A percentile compares a stretch with the other conserved stretches of the same genome.
Evolutionary conservation across 1,140 invertebrate species (phyloP).

Genomic region (Papilio polyxenes): DNA sequence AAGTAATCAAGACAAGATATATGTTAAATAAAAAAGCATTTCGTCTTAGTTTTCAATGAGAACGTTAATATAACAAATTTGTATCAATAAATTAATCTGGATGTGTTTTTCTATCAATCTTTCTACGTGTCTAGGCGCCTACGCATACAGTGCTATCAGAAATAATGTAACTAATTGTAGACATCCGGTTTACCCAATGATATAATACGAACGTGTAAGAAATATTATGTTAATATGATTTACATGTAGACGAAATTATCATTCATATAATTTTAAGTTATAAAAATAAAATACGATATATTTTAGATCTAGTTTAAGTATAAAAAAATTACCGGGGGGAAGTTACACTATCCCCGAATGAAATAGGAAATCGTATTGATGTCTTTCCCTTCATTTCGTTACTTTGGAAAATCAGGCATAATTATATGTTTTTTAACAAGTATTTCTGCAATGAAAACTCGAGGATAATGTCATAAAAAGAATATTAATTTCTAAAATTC

Average conservation of each 20-base stretch:
- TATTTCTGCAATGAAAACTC: too few species aligned
- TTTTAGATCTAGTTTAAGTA: too few species aligned
- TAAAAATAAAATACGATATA: too few species aligned
- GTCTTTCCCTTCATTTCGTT: too few species aligned
- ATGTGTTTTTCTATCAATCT: constrained; percentile 10
- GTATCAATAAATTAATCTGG: background rate
- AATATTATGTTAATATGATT: background rate
- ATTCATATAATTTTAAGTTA: too few species aligned
- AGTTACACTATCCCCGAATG: too few species aligned
- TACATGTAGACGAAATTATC: background rate
- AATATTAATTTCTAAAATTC: too few species aligned
- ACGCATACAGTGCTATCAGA: background rate
- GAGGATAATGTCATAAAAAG: too few species aligned
- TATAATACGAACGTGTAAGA: background rate
- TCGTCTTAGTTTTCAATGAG: constrained; percentile 7
- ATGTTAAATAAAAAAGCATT: constrained; percentile 8
- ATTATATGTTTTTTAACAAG: too few species aligned
- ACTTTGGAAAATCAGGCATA: too few species aligned
- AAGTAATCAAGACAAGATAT: constrained; percentile 4
- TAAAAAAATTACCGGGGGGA: too few species aligned
- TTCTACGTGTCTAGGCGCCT: background rate
- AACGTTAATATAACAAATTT: background rate
- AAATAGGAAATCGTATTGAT: too few species aligned
- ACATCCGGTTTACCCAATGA: background rate
- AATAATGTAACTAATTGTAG: background rate